phyloP scores from a whole-genome alignment of 2,113 vertebrate genomes.

The Trematocara zebra region DNA sequence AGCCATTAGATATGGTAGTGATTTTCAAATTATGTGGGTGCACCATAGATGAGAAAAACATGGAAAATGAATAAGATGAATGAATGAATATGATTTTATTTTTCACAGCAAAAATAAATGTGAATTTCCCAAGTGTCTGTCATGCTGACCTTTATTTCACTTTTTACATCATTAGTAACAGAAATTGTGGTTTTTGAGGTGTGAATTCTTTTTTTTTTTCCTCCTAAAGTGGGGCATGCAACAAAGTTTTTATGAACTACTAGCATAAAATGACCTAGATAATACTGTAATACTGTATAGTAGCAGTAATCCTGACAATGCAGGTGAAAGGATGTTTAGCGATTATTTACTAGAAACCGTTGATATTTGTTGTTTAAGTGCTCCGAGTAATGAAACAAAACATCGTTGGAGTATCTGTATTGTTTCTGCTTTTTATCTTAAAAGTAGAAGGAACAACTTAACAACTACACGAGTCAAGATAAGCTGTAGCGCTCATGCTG shows the following conservation, averaged over 20 bases:
- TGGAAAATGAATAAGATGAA: background rate
- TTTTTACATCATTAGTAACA: background rate
- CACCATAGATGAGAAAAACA: background rate
- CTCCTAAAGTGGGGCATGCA: background rate
- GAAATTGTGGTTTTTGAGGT: background rate
- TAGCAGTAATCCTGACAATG: background rate
- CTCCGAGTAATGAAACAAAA: background rate
- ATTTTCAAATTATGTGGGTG: background rate
- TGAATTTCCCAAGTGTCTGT: background rate
- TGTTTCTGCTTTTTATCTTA: background rate
- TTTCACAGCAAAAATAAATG: background rate
- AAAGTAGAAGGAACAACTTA: background rate
- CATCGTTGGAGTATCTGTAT: background rate
- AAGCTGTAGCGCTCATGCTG: background rate
- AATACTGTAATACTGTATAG: background rate
- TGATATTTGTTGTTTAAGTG: background rate
- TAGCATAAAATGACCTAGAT: background rate
- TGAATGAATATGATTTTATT: background rate
- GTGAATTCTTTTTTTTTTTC: background rate
- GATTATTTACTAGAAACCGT: background rate
- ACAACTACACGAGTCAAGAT: background rate
- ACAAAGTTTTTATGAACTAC: background rate
- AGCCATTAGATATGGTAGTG: background rate
- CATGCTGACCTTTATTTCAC: background rate
- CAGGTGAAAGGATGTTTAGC: background rate